phyloP scores from a whole-genome alignment of 2,113 vertebrate genomes.

The Phalacrocorax brasilianus region DNA sequence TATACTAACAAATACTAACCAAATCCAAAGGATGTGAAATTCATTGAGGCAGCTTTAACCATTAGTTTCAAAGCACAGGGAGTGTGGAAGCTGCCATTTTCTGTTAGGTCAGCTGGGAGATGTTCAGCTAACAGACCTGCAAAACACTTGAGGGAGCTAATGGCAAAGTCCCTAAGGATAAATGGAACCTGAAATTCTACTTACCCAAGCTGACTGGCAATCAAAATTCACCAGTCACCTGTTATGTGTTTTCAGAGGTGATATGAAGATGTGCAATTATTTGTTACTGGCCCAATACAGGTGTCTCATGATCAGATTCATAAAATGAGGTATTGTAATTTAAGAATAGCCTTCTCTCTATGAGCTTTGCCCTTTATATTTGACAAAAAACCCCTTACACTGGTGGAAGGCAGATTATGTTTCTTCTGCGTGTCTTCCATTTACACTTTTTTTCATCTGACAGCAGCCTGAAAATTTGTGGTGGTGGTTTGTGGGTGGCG shows the following conservation, averaged over 20 bases:
- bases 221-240: not conserved
- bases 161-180: not conserved
- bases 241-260: not conserved
- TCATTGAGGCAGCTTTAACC: not conserved
- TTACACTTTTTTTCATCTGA: not conserved
- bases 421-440: not conserved
- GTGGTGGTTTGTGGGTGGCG: not conserved
- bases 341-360: not conserved
- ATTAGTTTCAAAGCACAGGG: not conserved
- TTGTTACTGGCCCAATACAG: not conserved
- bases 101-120: not conserved
- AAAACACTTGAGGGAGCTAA: not conserved
- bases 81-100: not conserved
- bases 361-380: not conserved
- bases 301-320: not conserved
- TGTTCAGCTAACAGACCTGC: not conserved
- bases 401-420: not conserved
- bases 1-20: not conserved
- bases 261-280: not conserved
- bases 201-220: not conserved
- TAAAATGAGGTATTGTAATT: not conserved
- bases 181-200: not conserved
- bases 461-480: not conserved
- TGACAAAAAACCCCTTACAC: not conserved
- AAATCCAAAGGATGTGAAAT: not conserved